Evolutionary conservation across 2,888 invertebrate genomes (phyloP).

Genomic region (Drosophila longiperda): DNA sequence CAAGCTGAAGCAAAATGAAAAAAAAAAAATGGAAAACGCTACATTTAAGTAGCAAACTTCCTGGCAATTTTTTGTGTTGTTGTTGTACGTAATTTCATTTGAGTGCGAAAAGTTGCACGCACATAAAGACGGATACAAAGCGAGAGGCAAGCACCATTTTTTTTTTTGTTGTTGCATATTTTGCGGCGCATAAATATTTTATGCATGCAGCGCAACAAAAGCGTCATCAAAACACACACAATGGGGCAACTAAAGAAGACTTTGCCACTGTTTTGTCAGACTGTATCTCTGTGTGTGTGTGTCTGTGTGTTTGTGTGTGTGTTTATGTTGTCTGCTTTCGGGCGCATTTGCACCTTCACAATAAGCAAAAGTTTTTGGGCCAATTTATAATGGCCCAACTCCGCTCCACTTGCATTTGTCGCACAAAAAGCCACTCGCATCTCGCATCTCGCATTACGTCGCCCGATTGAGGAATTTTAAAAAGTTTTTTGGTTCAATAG

Average conservation of each 20-base stretch:
- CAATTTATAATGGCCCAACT: conserved; percentile 65
- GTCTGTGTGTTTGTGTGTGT: conserved; percentile 2
- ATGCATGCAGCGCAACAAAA: conserved; percentile 74
- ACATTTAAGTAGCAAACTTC: conserved; percentile 77
- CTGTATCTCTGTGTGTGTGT: conserved; percentile 10
- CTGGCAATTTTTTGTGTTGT: conserved; percentile 28
- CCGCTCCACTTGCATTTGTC: conserved; percentile 67
- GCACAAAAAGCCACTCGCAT: neutral
- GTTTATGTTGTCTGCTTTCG: conserved; percentile 48
- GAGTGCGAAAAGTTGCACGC: conserved; percentile 80
- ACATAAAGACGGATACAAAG: conserved; percentile 38
- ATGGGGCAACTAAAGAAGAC: conserved; percentile 38
- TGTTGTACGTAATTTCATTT: conserved; percentile 79
- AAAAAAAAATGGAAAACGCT: conserved; percentile 56
- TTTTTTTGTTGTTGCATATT: conserved; percentile 71
- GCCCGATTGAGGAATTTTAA: conserved; percentile 53
- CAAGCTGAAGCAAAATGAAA: conserved; percentile 15
- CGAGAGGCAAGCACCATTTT: conserved; percentile 20
- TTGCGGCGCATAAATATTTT: conserved; percentile 76
- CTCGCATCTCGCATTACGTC: conserved; percentile 16
- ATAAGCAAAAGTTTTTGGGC: conserved; percentile 65
- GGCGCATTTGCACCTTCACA: conserved; percentile 72
- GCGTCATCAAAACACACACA: conserved; percentile 67
- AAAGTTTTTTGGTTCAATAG: conserved; percentile 60
- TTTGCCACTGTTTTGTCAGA: conserved; percentile 35